These are phyloP conservation scores for Bolborhynchus lineola DNA, from an alignment of 2,113 vertebrate species.

Conservation along the genomic window DNA sequence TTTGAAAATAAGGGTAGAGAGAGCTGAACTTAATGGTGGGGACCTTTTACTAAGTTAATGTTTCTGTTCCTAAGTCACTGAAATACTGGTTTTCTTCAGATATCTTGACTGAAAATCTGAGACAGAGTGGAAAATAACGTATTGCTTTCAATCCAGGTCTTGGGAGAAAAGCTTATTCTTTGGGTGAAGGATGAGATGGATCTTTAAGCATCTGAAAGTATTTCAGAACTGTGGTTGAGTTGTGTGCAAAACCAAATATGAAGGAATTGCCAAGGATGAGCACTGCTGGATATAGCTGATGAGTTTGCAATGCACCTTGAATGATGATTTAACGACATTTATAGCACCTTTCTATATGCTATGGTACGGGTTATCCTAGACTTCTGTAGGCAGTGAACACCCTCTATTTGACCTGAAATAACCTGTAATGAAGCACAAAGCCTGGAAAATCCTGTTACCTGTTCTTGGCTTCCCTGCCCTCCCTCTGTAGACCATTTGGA, in stretches of 20 bases:
- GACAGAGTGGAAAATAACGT: not conserved
- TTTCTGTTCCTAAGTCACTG: not conserved
- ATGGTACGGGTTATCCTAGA: not conserved
- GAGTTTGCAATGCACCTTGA: not conserved
- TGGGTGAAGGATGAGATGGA: not conserved
- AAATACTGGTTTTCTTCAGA: not conserved
- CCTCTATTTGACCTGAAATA: not conserved
- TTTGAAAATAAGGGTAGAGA: not conserved
- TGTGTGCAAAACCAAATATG: not conserved
- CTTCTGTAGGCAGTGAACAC: not conserved
- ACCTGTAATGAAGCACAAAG: conserved; percentile 14
- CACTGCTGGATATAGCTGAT: not conserved
- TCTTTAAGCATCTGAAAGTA: not conserved
- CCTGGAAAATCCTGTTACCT: conserved; percentile 34
- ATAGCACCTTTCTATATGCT: not conserved
- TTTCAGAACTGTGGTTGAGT: not conserved
- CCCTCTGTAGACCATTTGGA: not conserved
- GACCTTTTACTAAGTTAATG: not conserved
- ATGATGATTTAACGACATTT: not conserved
- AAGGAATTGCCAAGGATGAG: not conserved
- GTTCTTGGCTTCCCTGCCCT: not conserved
- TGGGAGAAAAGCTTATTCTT: not conserved
- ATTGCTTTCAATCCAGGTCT: not conserved
- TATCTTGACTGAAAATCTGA: not conserved
- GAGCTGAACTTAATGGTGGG: not conserved